These are phyloP conservation scores for Ophiothrix spiculata DNA, from an alignment of 35 echinoderm and acorn worm species.

Conservation along the genomic window DNA sequence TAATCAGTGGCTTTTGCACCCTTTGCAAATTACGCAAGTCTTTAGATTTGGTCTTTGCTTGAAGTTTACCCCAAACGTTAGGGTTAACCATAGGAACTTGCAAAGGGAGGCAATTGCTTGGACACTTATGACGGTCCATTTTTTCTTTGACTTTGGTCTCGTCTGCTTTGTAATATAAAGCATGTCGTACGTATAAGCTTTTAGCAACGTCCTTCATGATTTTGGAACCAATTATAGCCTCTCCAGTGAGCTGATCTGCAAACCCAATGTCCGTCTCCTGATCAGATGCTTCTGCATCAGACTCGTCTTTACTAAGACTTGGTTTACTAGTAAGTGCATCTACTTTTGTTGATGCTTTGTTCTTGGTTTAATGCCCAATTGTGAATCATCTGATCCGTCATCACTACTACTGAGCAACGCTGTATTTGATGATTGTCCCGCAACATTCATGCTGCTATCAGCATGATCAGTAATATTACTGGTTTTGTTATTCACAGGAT, in stretches of 20 bases:
- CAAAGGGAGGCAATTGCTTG: slow-evolving; percentile 12
- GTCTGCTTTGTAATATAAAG: neutral
- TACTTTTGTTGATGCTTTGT: too few species aligned
- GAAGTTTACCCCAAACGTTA: slow-evolving; percentile 45
- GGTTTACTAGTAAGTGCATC: too few species aligned
- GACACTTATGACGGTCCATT: slow-evolving; percentile 22
- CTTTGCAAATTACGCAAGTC: slow-evolving; percentile 49
- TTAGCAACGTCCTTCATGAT: slow-evolving; percentile 32
- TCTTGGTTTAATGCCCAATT: too few species aligned
- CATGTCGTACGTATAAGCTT: neutral
- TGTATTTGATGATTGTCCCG: too few species aligned
- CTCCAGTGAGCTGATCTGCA: neutral
- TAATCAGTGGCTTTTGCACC: slow-evolving; percentile 38
- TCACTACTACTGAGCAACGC: too few species aligned
- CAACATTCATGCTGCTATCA: too few species aligned
- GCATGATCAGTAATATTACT: too few species aligned
- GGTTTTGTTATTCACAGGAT: too few species aligned
- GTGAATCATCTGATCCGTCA: too few species aligned
- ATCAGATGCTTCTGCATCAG: too few species aligned
- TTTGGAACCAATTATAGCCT: neutral
- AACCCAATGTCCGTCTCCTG: too few species aligned
- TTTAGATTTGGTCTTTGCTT: neutral
- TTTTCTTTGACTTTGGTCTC: neutral
- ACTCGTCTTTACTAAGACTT: too few species aligned
- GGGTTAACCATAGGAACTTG: slow-evolving; percentile 48